Evolutionary conservation across 2,113 vertebrate species (phyloP), one percentile per base, ranked within the genome.

Genomic region (Archocentrus centrarchus): DNA sequence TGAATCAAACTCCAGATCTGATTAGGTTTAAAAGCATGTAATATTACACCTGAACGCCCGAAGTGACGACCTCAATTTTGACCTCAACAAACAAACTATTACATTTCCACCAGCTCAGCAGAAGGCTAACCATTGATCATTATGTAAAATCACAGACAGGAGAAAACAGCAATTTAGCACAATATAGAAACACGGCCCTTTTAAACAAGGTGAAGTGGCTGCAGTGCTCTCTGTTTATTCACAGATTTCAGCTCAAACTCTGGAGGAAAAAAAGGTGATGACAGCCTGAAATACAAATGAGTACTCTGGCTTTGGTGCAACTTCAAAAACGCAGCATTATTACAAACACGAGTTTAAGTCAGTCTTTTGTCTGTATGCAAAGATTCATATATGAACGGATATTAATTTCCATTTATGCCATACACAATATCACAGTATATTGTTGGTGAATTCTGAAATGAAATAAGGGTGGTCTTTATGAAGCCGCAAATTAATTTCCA

Each of bases 91-190:
- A 66, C 59, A 61, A 90, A 87, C 89, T 78, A 93, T 92, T 89
- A 61, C 63, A 79, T 94, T 94, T 92, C 89, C 64, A 62, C 60
- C 30, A 47, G 18, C 90, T 94, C 92, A 94, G 93, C 90, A 94
- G 60, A 87, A 15, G 60, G 79, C 63, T 60, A 14, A 22, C 76
- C 79, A 93, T 79, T 91, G 91, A 95, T 93, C 84, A 85, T 79
- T 89, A 70, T 70, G 59, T 70, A 63, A 84, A 92, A 92, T 86
- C 83, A 87, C 50, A 70, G 66, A 63, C 61, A 55, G 78, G 61
- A 85, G 76, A 92, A 91, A 91, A 88, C 82, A 37, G 80, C 82
- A 88, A 88, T 89, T 83, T 91, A 81, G 84, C 83, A 91, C 73
- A 86, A 86, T 88, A 85, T 88, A 73, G 80, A 90, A 92, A 86